Evolutionary conservation across 2,113 vertebrate species (phyloP).

Genomic region (Zapus hudsonius): DNA sequence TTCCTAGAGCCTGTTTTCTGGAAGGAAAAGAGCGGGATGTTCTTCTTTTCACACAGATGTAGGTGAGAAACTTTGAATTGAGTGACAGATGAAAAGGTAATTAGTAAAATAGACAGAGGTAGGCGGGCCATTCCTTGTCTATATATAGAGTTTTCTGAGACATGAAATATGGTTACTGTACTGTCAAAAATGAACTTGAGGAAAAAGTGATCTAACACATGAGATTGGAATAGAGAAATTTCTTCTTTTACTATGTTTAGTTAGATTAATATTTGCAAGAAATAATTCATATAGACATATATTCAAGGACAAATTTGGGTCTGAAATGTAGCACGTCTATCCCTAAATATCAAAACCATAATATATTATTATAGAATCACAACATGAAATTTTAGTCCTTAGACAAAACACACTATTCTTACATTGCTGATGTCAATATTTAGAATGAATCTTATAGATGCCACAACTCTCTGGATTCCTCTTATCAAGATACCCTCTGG

Average conservation of each 20-base stretch:
- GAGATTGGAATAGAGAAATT: neutral
- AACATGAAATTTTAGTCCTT: neutral
- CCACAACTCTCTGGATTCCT: neutral
- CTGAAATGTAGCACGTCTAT: neutral
- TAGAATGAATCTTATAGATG: neutral
- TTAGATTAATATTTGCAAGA: neutral
- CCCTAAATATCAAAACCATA: neutral
- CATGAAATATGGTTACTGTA: neutral
- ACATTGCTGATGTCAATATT: neutral
- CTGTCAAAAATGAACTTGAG: neutral
- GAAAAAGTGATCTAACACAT: neutral
- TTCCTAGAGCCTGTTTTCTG: slow-evolving; percentile 14
- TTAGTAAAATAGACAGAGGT: neutral
- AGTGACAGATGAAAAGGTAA: slow-evolving; percentile 38
- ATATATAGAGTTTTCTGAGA: neutral
- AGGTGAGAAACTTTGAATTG: neutral
- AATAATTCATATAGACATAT: neutral
- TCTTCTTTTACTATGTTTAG: neutral
- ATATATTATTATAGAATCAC: neutral
- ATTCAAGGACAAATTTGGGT: neutral
- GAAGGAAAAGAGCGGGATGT: too few relatives aligned
- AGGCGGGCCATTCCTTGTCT: neutral
- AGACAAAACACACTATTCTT: neutral
- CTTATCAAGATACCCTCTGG: neutral
- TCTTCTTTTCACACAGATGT: neutral